Conservation (phyloP, 2,113 vertebrate species). For the Morone saxatilis region DNA sequence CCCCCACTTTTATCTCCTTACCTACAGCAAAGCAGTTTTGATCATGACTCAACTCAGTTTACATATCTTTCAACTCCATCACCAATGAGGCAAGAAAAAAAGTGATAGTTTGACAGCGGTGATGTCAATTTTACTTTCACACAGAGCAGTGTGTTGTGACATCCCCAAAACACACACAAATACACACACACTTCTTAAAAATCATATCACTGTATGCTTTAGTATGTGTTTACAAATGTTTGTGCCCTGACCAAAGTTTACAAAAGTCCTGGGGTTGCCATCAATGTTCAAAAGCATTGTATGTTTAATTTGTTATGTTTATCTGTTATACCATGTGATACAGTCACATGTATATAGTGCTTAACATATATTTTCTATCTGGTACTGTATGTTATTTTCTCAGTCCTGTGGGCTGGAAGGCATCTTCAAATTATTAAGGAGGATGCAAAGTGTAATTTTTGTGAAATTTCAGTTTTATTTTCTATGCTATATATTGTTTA, state of each 20-base stretch:
- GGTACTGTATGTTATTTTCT: background rate
- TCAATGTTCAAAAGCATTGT: background rate
- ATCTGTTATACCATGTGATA: background rate
- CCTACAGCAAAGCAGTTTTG: background rate
- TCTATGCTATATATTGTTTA: too few species aligned
- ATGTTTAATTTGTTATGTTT: background rate
- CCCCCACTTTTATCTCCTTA: constrained; percentile 1
- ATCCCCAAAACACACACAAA: background rate
- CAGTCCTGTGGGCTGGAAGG: background rate
- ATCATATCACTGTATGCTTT: background rate
- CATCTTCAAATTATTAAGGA: background rate
- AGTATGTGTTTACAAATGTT: background rate
- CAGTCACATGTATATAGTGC: background rate
- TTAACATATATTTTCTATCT: background rate
- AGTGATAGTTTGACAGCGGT: background rate
- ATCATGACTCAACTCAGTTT: background rate
- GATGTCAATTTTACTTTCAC: background rate
- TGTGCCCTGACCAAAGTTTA: too few species aligned
- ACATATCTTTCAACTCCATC: background rate
- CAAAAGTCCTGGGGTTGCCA: too few species aligned
- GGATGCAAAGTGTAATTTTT: background rate
- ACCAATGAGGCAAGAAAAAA: constrained; percentile 1
- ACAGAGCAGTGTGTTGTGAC: background rate
- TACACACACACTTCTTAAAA: background rate
- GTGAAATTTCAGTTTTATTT: background rate